A percentile compares a stretch with the other conserved stretches of the same genome.
Conservation (phyloP, 2,113 vertebrate genomes). For the Numida meleagris region DNA sequence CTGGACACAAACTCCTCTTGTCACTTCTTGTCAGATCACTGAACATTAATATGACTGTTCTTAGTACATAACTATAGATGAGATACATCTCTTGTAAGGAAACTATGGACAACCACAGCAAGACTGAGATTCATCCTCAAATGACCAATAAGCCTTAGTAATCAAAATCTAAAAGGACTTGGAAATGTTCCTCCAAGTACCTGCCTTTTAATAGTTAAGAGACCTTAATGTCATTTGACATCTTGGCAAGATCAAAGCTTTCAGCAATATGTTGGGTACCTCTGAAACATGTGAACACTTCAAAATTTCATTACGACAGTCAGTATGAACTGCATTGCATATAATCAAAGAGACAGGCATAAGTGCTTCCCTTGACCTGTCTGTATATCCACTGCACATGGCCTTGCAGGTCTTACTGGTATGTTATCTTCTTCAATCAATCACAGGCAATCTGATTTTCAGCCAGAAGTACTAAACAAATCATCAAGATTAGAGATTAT, state of each 20-base stretch:
- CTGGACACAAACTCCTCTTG: neutral
- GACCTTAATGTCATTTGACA: neutral
- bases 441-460: neutral
- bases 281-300: neutral
- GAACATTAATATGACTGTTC: neutral
- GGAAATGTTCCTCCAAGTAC: neutral
- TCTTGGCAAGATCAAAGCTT: neutral
- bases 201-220: neutral
- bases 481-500: neutral
- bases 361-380: neutral
- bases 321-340: neutral
- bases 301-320: neutral
- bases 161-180: neutral
- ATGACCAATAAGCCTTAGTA: neutral
- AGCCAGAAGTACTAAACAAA: constrained; percentile 11
- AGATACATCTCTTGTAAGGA: neutral
- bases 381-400: neutral
- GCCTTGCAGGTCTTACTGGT: neutral
- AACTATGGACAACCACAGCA: neutral
- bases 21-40: neutral
- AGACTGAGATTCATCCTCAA: neutral
- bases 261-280: neutral
- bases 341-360: neutral
- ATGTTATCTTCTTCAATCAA: neutral
- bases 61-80: neutral